Evolutionary conservation across 2,888 invertebrate species (phyloP), one percentile per base, ranked within the genome.

Genomic region (Athalia circularis): DNA sequence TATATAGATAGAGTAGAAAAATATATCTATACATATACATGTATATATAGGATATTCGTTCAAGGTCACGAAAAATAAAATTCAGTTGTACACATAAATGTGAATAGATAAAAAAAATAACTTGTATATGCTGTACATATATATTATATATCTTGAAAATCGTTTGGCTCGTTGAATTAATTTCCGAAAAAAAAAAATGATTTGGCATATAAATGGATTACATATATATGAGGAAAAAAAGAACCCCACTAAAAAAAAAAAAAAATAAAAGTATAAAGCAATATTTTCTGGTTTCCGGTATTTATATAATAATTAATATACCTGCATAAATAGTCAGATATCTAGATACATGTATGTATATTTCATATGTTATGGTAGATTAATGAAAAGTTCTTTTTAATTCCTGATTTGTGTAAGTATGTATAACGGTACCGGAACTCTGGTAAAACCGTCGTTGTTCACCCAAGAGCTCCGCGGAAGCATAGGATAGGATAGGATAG

Each of bases 401-500:
- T 29, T 29, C 43, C 61, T 52, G 77, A 29, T 72, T 45, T 77
- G 79, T 80, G 79, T 78, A 77, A 76, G 77, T 52, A 68, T 79
- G 80, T 77, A 83, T 88, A 88, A 88, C 88, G 88, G 88, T 86
- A 88, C 84, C 83, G 86, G 83, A 86, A 86, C 87, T 88, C 84
- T 83, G 79, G 83, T 76, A 77, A 83, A 85, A 83, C 82, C 82
- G 82, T 54, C 62, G 78, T 11, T 78, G 78, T 74, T 78, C 62
- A 68, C 68, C 74, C 77, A 29, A 80, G 81, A 81, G 79, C 83
- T 81, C 13, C 13, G n/a, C 29, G 29, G 29, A 29, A 29, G 80
- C 80, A 77, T 50, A 80, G 65, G 80, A 74, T 81, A 77, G 82
- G 86, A 86, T 86, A 85, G 83, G 84, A 84, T 81, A 80, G 80